Percentiles rank a stretch among this genome's conserved stretches.
Conservation (phyloP, 2,888 invertebrate species). For the Cantharis lateralis region DNA sequence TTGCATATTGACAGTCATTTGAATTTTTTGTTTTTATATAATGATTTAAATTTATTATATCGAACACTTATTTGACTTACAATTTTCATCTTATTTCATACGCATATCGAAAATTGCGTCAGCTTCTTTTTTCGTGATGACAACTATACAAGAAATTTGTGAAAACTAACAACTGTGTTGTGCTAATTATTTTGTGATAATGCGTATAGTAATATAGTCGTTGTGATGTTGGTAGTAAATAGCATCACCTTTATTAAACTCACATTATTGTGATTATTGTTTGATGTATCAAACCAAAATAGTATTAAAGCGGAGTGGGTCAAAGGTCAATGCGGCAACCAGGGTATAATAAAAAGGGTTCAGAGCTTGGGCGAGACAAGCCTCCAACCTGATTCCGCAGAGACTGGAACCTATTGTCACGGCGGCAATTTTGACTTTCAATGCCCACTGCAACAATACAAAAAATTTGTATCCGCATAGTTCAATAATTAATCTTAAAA, state of each 20-base stretch:
- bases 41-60: no score
- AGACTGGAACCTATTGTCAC: background rate
- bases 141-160: no score
- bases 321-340: background rate
- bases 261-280: background rate
- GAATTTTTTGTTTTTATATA: no score
- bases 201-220: background rate
- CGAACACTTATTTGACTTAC: no score
- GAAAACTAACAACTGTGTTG: no score
- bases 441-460: background rate
- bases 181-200: background rate
- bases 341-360: background rate
- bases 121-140: no score
- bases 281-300: background rate
- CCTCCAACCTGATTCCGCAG: background rate
- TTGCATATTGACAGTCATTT: no score
- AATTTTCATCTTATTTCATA: no score
- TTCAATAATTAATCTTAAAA: background rate
- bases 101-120: no score
- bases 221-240: no score
- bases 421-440: background rate
- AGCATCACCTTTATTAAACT: no score
- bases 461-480: background rate
- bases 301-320: background rate
- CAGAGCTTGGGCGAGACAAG: background rate